Base-by-base conservation (phyloP, 2,113 vertebrate genomes). In the Hucho hucho region DNA sequence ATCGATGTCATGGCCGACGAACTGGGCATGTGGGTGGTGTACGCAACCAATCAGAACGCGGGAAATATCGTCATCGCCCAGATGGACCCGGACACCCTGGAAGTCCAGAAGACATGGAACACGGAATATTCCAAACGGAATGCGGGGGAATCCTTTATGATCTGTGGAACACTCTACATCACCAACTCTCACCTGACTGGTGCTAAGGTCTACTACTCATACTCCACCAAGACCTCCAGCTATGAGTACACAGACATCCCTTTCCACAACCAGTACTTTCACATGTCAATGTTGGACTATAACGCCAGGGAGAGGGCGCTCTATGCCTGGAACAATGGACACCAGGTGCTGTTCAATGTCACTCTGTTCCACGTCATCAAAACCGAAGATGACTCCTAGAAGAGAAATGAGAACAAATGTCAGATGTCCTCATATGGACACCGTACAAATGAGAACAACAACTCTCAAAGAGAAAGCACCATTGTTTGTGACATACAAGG, bases 271-370 rank as follows among this genome's bases (percentile, higher is more conserved):
- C 97, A 99, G 78, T 99, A 99, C 87, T 99, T 98, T 88, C 98
- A 99, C 81, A 99, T 99, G 89, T 99, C 98, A 83, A 99, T 99
- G 98, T 95, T 99, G 64, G 96, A 98, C 91, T 99, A 99, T 90
- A 99, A 99, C 11, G 94, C 97, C 73, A 94, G 95, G 83, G 98
- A 99, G 87, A 92, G 96, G 87, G 96, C 95, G 18, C 94, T 99
- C 58, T 99, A 98, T 22, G 98, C 97, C 78, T 99, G 98, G 98
- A 99, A 99, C 89, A 99, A 99, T 0, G 98, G 98, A 71, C 98
- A 99, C 85, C 98, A 99, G 89, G 98, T 99, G 71, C 92, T 99
- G 67, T 99, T 99, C 88, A 99, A 99, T 0, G 96, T 99, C 84
- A 99, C 97, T 0, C 93, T 99, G 78, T 99, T 98, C 84, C 98